Base-by-base conservation (phyloP, 92 coral and sea anemone species). In the Galaxea fascicularis region DNA sequence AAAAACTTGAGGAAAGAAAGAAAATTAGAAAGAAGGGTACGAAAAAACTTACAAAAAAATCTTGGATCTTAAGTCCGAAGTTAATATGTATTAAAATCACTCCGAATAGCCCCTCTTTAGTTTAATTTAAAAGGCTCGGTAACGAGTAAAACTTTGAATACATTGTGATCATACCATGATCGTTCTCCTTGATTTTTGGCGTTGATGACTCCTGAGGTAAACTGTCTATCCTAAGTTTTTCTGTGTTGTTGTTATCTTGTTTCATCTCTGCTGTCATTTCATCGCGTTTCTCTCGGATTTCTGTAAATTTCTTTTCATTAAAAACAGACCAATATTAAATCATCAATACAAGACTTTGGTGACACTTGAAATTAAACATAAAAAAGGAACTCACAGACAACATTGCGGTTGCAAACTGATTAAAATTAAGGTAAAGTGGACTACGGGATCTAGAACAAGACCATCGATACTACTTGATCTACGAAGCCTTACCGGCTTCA, bases 191-290 rank as follows among this genome's bases (percentile, higher is more conserved):
- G 11, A 21, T 4, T 79, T 35, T 65, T 45, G 84, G 74, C 14
- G 84, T 65, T 49, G 84, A 79, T 0, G 74, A 79, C 53, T 64
- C 64, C 12, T 65, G 84, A 7, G 74, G 74, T 66, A 47, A 65
- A 20, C 64, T 27, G 31, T 27, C 84, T 53, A 26, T 47, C 3
- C 49, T n/a, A 27, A 27, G 0, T 28, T 30, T 28, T 13, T 79
- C 74, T 12, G 5, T 18, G 20, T 66, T 65, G 26, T 46, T 30
- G 35, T 26, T 4, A 24, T 73, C 60, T 5, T n/a, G 15, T 45
- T 74, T 65, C 17, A 29, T 49, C 26, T 53, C 51, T 72, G 35
- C 57, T 21, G 16, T 15, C 30, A 65, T n/a, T 66, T 76, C 76
- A 30, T 29, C 66, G 1, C 65, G 83, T 24, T 53, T 84, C 22